A percentile compares a stretch with the other conserved stretches of the same genome.
Evolutionary conservation across 2,888 invertebrate species (phyloP).

Genomic region (Lochmaea crataegi): DNA sequence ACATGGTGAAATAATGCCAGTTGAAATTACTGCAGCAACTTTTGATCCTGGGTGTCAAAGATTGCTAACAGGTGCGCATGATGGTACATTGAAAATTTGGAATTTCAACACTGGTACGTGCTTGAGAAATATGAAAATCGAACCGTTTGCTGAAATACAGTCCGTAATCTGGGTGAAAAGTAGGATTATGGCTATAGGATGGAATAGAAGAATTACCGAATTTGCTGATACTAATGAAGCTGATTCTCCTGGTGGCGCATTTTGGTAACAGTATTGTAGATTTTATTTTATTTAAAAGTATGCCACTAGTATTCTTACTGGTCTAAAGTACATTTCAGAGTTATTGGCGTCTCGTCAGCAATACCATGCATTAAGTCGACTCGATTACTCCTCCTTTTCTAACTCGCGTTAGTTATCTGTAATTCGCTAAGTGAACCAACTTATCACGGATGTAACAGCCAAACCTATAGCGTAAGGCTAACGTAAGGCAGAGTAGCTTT

Average conservation of each 20-base stretch:
- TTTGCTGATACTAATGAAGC: slow-evolving; percentile 70
- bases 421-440: too few relatives aligned
- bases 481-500: too few relatives aligned
- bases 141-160: slow-evolving; percentile 66
- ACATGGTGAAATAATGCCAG: slow-evolving; percentile 74
- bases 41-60: slow-evolving; percentile 81
- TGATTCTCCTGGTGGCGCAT: slow-evolving; percentile 65
- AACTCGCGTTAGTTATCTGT: too few relatives aligned
- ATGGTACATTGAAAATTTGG: slow-evolving; percentile 86
- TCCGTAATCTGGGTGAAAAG: slow-evolving; percentile 67
- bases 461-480: too few relatives aligned
- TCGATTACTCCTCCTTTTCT: too few relatives aligned
- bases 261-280: slow-evolving; percentile 44
- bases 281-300: too few relatives aligned
- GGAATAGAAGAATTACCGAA: slow-evolving; percentile 81
- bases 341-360: too few relatives aligned
- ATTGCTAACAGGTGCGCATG: slow-evolving; percentile 72
- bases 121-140: slow-evolving; percentile 71
- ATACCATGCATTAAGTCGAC: too few relatives aligned
- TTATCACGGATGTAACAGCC: too few relatives aligned
- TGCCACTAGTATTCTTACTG: too few relatives aligned
- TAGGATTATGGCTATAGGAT: slow-evolving; percentile 81
- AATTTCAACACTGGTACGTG: slow-evolving; percentile 85
- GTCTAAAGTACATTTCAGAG: too few relatives aligned
- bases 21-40: slow-evolving; percentile 81